Base-by-base conservation (phyloP, 2,888 invertebrate species). In the Ariolimax columbianus region DNA sequence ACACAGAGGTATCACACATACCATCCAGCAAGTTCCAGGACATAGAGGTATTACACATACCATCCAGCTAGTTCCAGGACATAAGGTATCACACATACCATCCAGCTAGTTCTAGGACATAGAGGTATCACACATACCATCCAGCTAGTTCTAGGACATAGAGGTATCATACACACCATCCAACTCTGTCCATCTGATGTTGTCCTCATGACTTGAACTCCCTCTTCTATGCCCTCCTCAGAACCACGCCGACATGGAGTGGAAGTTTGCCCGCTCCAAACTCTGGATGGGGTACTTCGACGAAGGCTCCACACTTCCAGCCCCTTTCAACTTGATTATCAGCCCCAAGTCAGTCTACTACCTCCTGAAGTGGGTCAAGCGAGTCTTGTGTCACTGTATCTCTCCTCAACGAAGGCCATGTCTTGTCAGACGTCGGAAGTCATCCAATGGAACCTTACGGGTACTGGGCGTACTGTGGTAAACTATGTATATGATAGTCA, bases 251-350 rank as follows among this genome's bases (percentile, higher is more conserved):
- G 95, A 95, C 89, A 93, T 95, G 89, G 95, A 95, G 89, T 95
- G 95, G 95, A 95, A 95, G 89, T 95, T 95, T 90, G 95, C 95
- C 63, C 93, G 95, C 14, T 95, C 95, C 38, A 95, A 95, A 88
- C 91, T 95, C 59, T 95, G 95, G 95, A 95, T 95, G 95, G 94
- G 95, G 30, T 95, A 95, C 90, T 95, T 95, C 89, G 95, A 95
- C 88, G 95, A 95, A 86, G 95, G 95, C 3, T 95, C 95, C 36
- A 95, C 95, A 30, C 92, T 95, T 0, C 95, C 95, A 1, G 94
- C 95, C 0, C 95, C 95, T 0, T 95, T 95, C 91, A 95, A 95
- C 91, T 93, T 95, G 51, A 94, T 95, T 88, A 93, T 95, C 87
- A 95, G 95, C 86, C 95, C 95, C 4, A 95, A 95, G 87, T 94